Evolutionary conservation across 2,797 vertebrate species (phyloP).

Genomic region (Astyanax mexicanus): DNA sequence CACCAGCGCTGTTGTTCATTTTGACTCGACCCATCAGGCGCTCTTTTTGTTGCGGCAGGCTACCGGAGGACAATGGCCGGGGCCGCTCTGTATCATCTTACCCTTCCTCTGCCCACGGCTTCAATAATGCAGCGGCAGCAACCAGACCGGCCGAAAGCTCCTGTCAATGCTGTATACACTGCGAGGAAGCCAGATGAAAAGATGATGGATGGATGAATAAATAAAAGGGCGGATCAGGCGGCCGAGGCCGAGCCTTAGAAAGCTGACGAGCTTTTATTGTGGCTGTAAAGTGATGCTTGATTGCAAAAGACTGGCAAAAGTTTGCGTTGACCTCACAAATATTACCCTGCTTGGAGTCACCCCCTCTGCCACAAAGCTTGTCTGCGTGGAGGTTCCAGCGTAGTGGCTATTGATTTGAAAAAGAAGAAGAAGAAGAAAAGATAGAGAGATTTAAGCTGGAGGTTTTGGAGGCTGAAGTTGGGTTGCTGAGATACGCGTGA

Average conservation of each 20-base stretch:
- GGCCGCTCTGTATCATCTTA: constrained; percentile 55
- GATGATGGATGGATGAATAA: constrained; percentile 44
- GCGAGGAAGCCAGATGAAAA: constrained; percentile 31
- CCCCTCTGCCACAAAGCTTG: neutral
- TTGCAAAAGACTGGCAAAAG: constrained; percentile 20
- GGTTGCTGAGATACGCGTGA: constrained; percentile 6
- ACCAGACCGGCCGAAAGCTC: constrained; percentile 41
- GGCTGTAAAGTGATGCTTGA: constrained; percentile 9
- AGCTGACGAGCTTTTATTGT: constrained; percentile 29
- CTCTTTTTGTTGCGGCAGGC: constrained; percentile 34
- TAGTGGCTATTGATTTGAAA: neutral
- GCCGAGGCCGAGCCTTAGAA: neutral
- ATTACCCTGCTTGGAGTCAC: neutral
- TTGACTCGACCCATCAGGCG: constrained; percentile 11
- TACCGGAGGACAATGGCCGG: constrained; percentile 33
- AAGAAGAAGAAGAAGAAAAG: no score
- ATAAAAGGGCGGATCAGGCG: constrained; percentile 29
- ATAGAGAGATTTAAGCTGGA: neutral
- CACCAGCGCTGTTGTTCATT: constrained; percentile 8
- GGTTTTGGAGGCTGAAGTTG: neutral
- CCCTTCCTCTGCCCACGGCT: constrained; percentile 58
- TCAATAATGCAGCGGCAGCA: constrained; percentile 71
- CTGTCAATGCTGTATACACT: constrained; percentile 8
- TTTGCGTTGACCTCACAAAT: neutral
- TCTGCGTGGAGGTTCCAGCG: neutral